phyloP scores from a whole-genome alignment of 2,888 invertebrate genomes.

The Tetranychus piercei region DNA sequence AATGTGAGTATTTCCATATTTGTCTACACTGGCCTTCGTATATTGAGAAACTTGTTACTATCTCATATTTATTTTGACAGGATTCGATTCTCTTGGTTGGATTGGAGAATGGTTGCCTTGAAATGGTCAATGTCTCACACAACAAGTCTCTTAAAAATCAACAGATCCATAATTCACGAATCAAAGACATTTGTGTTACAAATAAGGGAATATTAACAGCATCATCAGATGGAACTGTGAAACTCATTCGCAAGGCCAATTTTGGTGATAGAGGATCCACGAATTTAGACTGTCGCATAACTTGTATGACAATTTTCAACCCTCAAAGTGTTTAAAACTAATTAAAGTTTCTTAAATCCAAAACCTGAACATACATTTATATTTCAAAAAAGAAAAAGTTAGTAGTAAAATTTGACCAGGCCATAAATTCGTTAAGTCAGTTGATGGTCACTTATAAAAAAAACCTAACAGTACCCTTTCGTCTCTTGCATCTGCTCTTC shows the following conservation, averaged over 20 bases:
- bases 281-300: neutral
- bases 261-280: neutral
- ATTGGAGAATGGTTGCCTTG: neutral
- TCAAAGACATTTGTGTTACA: neutral
- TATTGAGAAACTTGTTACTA: neutral
- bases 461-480: too few relatives aligned
- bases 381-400: too few relatives aligned
- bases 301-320: neutral
- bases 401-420: too few relatives aligned
- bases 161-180: neutral
- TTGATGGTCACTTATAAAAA: too few relatives aligned
- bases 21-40: neutral
- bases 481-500: too few relatives aligned
- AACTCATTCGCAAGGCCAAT: neutral
- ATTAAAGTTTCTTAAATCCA: too few relatives aligned
- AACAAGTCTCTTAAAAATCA: neutral
- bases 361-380: too few relatives aligned
- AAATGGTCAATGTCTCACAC: neutral
- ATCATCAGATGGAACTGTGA: neutral
- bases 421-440: too few relatives aligned
- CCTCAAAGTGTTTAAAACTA: neutral
- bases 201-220: slow-evolving; percentile 3
- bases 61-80: neutral
- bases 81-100: neutral
- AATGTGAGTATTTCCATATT: slow-evolving; percentile 22